A percentile compares a stretch with the other conserved stretches of the same genome.
Evolutionary conservation across 2,797 vertebrate genomes (phyloP).

Genomic region (Menidia menidia): DNA sequence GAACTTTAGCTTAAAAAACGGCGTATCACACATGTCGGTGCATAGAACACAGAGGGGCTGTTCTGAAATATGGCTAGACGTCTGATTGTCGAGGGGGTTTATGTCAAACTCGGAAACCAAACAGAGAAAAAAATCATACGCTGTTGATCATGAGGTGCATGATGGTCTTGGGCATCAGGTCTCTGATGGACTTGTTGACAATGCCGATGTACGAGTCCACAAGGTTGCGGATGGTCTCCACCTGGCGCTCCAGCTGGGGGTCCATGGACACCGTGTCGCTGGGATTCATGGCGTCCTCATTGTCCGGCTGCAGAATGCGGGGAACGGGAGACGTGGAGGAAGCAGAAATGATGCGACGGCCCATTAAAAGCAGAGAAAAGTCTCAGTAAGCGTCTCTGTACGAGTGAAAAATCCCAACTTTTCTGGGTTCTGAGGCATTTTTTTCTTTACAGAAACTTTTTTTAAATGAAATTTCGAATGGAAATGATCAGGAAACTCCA

Average conservation of each 20-base stretch:
- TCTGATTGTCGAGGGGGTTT: too few relatives aligned
- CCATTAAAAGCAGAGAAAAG: not conserved
- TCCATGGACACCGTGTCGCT: conserved; percentile 95
- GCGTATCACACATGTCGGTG: too few relatives aligned
- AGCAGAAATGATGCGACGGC: not conserved
- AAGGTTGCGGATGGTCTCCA: conserved; percentile 96
- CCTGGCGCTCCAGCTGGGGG: conserved; percentile 94
- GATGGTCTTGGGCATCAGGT: conserved; percentile 98
- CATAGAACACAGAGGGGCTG: too few relatives aligned
- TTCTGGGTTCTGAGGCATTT: too few relatives aligned
- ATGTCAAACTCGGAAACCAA: not conserved
- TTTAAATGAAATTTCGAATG: too few relatives aligned
- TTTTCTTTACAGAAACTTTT: too few relatives aligned
- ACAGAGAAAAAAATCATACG: conserved; percentile 62
- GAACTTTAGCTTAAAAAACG: too few relatives aligned
- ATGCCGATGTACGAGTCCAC: conserved; percentile 96
- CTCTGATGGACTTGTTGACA: conserved; percentile 95
- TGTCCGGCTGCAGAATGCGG: conserved; percentile 76
- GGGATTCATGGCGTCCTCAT: conserved; percentile 82
- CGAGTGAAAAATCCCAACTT: too few relatives aligned
- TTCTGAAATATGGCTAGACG: too few relatives aligned
- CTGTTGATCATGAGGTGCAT: conserved; percentile 99
- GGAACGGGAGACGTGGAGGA: not conserved
- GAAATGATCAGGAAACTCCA: too few relatives aligned
- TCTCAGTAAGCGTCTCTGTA: not conserved